Conservation (phyloP, 2,888 invertebrate species). For the Tridacna crocea region DNA sequence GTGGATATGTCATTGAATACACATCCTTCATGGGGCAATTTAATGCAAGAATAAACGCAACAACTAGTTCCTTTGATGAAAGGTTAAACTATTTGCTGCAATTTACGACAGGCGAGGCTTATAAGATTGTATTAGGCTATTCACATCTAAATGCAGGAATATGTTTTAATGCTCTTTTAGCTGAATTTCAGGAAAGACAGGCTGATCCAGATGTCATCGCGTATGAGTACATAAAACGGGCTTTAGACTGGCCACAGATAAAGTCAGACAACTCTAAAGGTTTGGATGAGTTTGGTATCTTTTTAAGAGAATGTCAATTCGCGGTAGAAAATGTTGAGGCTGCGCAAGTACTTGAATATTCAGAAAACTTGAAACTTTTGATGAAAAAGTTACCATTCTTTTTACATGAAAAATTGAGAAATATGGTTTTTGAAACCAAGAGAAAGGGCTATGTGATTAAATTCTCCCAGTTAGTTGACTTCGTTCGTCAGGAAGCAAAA, state of each 20-base stretch:
- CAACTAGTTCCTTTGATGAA: background rate
- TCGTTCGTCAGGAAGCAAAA: background rate
- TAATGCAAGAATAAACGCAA: slow-evolving; percentile 1
- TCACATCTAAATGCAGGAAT: background rate
- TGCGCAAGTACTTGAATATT: background rate
- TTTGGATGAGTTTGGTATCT: background rate
- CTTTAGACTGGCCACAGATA: background rate
- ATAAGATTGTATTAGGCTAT: slow-evolving; percentile 3
- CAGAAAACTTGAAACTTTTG: slow-evolving; percentile 2
- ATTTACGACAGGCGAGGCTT: background rate
- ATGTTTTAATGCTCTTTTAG: slow-evolving; percentile 20
- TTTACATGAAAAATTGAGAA: slow-evolving; percentile 2
- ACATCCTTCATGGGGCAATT: background rate
- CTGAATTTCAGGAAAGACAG: slow-evolving; percentile 35
- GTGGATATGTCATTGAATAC: background rate
- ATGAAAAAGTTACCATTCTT: slow-evolving; percentile 4
- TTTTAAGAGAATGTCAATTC: slow-evolving; percentile 6
- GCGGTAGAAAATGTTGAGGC: slow-evolving; percentile 1
- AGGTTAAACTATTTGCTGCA: no score
- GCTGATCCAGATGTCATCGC: background rate
- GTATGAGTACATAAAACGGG: background rate
- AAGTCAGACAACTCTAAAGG: slow-evolving; percentile 5
- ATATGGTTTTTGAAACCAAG: background rate
- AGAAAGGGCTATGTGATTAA: background rate
- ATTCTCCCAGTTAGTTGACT: background rate